Percentiles rank a stretch among this genome's conserved stretches.
These are phyloP conservation scores for Hydrozoanthus tunicans DNA, from an alignment of 64 coral and sea anemone genomes.

Conservation along the genomic window DNA sequence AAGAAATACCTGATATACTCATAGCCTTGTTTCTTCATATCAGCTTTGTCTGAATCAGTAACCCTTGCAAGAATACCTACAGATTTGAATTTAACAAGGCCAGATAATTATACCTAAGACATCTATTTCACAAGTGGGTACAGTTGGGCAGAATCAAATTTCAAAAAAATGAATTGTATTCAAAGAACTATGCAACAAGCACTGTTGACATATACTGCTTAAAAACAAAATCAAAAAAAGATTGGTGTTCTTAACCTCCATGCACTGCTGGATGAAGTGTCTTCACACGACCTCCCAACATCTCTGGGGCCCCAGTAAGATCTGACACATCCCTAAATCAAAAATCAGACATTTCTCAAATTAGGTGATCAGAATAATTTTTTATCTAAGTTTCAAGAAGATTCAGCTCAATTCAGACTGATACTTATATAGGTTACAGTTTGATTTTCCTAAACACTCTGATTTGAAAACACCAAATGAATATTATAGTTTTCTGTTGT, in stretches of 20 bases:
- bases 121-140: too few relatives aligned
- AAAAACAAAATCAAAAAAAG: not conserved
- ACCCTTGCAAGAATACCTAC: slow-evolving; percentile 92
- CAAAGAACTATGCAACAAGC: too few relatives aligned
- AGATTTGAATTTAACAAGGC: not conserved
- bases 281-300: slow-evolving; percentile 93
- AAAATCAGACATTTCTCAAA: not conserved
- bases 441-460: too few relatives aligned
- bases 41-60: slow-evolving; percentile 83
- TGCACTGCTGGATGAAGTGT: slow-evolving; percentile 94
- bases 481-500: too few relatives aligned
- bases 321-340: slow-evolving; percentile 81
- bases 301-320: slow-evolving; percentile 92
- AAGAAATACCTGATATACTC: slow-evolving; percentile 85
- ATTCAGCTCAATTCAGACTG: too few relatives aligned
- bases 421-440: too few relatives aligned
- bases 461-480: too few relatives aligned
- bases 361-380: too few relatives aligned
- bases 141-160: too few relatives aligned
- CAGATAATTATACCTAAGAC: not conserved
- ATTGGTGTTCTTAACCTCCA: slow-evolving; percentile 61
- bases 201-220: slow-evolving; percentile 65
- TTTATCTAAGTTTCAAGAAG: too few relatives aligned
- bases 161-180: too few relatives aligned
- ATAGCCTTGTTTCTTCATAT: slow-evolving; percentile 93